These are phyloP conservation scores for Ammodytes dubius DNA, from an alignment of 2,113 vertebrate genomes.

Conservation along the genomic window DNA sequence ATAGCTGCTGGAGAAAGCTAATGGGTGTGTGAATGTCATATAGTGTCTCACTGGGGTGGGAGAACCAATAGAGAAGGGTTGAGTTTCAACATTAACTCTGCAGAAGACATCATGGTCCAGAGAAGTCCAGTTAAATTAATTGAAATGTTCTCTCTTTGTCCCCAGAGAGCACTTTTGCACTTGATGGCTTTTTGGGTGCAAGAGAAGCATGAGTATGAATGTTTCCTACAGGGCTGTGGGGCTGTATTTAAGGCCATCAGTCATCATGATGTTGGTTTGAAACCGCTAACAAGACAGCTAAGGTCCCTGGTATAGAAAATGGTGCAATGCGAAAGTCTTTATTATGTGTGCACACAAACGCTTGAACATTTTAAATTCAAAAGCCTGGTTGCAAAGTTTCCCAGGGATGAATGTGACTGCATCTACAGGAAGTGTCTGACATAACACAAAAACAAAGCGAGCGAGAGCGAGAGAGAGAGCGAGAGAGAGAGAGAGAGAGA, in stretches of 20 bases:
- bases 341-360: background rate
- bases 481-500: conserved; percentile 21
- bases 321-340: background rate
- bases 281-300: background rate
- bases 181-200: conserved; percentile 42
- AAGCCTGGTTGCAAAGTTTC: background rate
- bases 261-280: conserved; percentile 33
- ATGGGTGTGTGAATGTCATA: conserved; percentile 20
- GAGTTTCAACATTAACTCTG: conserved; percentile 73
- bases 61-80: conserved; percentile 57
- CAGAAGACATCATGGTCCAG: conserved; percentile 66
- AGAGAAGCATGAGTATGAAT: conserved; percentile 28
- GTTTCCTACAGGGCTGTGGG: conserved; percentile 30
- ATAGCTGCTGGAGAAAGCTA: conserved; percentile 40
- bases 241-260: conserved; percentile 17
- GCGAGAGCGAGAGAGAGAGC: background rate
- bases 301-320: background rate
- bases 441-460: conserved; percentile 30
- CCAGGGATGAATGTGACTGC: conserved; percentile 13
- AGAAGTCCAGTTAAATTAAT: conserved; percentile 49
- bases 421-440: conserved; percentile 51
- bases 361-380: conserved; percentile 19
- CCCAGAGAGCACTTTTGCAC: conserved; percentile 41
- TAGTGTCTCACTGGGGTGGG: conserved; percentile 19
- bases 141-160: conserved; percentile 56